phyloP scores from a whole-genome alignment of 2,797 vertebrate species.

The Hemibagrus guttatus region DNA sequence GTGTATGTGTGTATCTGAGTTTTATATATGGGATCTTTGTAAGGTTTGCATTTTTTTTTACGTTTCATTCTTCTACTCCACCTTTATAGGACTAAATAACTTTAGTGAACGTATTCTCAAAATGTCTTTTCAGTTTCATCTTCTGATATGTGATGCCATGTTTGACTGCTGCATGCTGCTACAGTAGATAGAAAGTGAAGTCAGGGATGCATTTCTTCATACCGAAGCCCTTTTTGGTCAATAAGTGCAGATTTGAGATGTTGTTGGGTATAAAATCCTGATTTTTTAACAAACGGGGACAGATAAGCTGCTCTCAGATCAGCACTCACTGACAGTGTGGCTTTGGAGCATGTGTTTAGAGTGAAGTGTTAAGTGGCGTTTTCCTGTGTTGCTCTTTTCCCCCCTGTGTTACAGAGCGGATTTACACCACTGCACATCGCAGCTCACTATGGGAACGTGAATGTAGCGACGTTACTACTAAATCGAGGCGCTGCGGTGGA shows the following conservation, averaged over 20 bases:
- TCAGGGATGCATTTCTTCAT: slow-evolving; percentile 23
- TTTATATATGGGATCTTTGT: slow-evolving; percentile 5
- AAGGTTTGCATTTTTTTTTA: background rate
- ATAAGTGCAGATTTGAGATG: slow-evolving; percentile 27
- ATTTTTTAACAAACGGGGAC: background rate
- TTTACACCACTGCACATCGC: slow-evolving; percentile 98
- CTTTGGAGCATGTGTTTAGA: slow-evolving; percentile 29
- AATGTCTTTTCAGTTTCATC: slow-evolving; percentile 45
- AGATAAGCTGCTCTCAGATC: slow-evolving; percentile 36
- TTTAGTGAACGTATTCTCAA: background rate
- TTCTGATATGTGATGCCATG: slow-evolving; percentile 63
- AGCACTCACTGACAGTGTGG: slow-evolving; percentile 42
- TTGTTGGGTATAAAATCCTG: background rate
- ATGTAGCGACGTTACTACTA: slow-evolving; percentile 92
- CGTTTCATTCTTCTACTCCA: slow-evolving; percentile 3
- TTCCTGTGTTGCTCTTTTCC: slow-evolving; percentile 25
- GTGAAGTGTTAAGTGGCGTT: slow-evolving; percentile 43
- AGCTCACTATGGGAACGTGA: slow-evolving; percentile 96
- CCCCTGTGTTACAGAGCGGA: slow-evolving; percentile 84
- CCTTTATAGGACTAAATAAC: background rate
- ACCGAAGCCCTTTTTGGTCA: slow-evolving; percentile 20
- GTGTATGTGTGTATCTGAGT: slow-evolving; percentile 43
- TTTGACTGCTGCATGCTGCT: slow-evolving; percentile 75
- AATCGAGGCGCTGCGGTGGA: slow-evolving; percentile 96
- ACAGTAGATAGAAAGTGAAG: slow-evolving; percentile 41